Conservation (phyloP, 2,797 vertebrate genomes). For the Fringilla coelebs region DNA sequence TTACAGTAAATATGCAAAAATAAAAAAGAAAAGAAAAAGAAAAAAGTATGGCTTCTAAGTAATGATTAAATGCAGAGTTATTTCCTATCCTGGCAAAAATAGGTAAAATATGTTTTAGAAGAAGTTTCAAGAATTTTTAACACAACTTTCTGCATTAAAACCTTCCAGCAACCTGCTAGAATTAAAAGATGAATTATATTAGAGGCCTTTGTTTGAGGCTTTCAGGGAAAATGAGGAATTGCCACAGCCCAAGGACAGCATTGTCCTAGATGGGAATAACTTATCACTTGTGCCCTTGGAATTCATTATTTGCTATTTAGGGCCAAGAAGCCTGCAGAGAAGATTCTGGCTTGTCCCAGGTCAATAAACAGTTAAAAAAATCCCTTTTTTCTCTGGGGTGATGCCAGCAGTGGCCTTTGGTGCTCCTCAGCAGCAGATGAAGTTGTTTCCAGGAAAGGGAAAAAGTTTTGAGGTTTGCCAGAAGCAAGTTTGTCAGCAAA, state of each 20-base stretch:
- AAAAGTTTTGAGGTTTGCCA: background rate
- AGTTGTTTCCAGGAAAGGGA: background rate
- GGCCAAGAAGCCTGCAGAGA: background rate
- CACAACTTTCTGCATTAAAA: background rate
- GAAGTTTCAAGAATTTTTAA: background rate
- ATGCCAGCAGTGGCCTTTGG: background rate
- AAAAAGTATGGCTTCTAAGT: background rate
- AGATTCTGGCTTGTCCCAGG: background rate
- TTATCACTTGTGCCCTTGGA: background rate
- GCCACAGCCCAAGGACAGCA: background rate
- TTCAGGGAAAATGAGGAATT: background rate
- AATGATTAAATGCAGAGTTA: background rate
- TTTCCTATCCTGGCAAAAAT: background rate
- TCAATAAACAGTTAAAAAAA: background rate
- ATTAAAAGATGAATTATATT: background rate
- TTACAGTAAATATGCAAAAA: background rate
- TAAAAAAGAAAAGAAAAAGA: too few species aligned
- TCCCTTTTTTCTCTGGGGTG: background rate
- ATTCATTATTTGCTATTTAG: background rate
- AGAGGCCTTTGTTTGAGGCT: background rate
- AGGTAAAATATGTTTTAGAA: background rate
- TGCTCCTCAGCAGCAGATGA: background rate
- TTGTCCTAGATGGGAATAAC: background rate
- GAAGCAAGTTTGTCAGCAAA: constrained; percentile 42
- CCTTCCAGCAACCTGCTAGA: background rate